Evolutionary conservation across 2,888 invertebrate genomes (phyloP).

Genomic region (Bhutanitis thaidina): DNA sequence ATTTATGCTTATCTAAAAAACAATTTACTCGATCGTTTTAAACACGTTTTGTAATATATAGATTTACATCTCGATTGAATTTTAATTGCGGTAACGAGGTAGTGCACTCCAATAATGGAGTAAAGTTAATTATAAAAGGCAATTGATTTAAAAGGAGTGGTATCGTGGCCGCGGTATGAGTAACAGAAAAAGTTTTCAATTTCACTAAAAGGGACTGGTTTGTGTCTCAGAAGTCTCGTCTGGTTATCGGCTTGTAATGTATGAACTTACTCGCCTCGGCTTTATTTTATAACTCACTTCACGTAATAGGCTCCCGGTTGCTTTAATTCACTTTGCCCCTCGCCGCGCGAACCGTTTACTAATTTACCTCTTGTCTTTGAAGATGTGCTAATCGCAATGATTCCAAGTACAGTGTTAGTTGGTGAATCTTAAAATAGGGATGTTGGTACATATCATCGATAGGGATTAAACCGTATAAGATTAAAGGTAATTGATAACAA

Average conservation of each 20-base stretch:
- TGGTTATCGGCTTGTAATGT: conserved; percentile 80
- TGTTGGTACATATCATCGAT: too few species aligned
- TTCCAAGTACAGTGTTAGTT: not conserved
- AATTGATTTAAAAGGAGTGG: conserved; percentile 77
- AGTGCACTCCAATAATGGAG: conserved; percentile 70
- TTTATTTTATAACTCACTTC: conserved; percentile 79
- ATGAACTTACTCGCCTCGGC: conserved; percentile 74
- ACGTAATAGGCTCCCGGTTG: conserved; percentile 69
- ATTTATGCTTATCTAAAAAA: conserved; percentile 40
- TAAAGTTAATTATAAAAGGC: conserved; percentile 79
- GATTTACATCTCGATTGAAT: conserved; percentile 72
- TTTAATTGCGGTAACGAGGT: conserved; percentile 71
- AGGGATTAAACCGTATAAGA: too few species aligned
- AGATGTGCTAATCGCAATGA: conserved; percentile 27
- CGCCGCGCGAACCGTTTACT: conserved; percentile 47
- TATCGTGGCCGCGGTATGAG: conserved; percentile 74
- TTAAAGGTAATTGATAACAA: too few species aligned
- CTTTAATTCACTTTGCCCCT: conserved; percentile 67
- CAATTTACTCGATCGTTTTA: conserved; percentile 53
- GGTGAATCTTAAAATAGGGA: not conserved
- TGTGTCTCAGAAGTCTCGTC: conserved; percentile 79
- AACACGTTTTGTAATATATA: conserved; percentile 53
- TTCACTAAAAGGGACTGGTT: conserved; percentile 81
- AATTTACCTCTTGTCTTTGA: conserved; percentile 43
- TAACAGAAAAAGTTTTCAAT: conserved; percentile 81